A percentile compares a stretch with the other conserved stretches of the same genome.
Conservation (phyloP, 2,113 vertebrate species). For the Actenoides lindsayi region DNA sequence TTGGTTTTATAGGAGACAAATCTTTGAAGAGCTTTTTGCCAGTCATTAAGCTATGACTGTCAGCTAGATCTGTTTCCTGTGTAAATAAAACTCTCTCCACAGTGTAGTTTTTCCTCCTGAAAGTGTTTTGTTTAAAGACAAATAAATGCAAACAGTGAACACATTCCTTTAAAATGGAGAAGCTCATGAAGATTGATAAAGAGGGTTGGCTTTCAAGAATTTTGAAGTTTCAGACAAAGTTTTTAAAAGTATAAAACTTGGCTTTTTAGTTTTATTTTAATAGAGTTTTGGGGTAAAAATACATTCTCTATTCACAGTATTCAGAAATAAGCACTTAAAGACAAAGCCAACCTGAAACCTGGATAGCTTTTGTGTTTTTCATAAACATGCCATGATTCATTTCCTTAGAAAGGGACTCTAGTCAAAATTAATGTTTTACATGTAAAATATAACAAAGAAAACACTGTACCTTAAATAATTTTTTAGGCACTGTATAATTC, state of each 20-base stretch:
- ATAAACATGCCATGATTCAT: not conserved
- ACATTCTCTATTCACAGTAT: not conserved
- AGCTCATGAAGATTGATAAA: not conserved
- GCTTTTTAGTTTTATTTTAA: not conserved
- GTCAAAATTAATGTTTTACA: not conserved
- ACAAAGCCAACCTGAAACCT: not conserved
- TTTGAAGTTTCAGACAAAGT: not conserved
- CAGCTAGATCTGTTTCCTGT: not conserved
- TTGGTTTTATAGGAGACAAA: conserved; percentile 14
- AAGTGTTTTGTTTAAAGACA: not conserved
- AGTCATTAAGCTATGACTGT: not conserved
- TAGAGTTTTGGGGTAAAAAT: not conserved
- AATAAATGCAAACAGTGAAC: not conserved
- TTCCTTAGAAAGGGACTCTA: not conserved
- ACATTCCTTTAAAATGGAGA: not conserved
- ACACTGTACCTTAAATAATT: not conserved
- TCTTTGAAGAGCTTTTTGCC: not conserved
- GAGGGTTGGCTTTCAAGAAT: not conserved
- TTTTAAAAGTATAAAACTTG: not conserved
- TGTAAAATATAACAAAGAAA: not conserved
- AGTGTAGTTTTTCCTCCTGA: not conserved
- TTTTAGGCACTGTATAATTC: not conserved
- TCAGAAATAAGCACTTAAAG: not conserved
- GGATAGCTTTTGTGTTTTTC: not conserved
- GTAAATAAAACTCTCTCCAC: not conserved